A percentile compares a stretch with the other conserved stretches of the same genome.
phyloP scores from a whole-genome alignment of 2,888 invertebrate genomes.

The Dusona sp. region DNA sequence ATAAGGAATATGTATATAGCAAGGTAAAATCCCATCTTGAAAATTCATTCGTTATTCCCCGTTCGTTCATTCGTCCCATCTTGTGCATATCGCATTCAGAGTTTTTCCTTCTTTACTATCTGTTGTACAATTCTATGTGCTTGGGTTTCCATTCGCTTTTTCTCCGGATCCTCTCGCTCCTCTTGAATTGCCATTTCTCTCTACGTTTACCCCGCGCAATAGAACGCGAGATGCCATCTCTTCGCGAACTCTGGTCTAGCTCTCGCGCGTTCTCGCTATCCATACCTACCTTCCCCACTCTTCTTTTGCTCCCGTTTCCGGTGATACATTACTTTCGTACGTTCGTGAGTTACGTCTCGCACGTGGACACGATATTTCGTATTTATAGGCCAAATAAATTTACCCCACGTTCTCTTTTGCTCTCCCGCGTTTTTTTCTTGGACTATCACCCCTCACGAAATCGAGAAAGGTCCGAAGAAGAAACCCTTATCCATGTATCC shows the following conservation, averaged over 20 bases:
- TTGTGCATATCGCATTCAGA: constrained; percentile 47
- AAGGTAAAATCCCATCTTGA: constrained; percentile 29
- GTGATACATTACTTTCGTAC: constrained; percentile 68
- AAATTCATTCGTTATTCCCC: constrained; percentile 65
- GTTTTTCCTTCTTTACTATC: constrained; percentile 34
- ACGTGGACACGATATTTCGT: constrained; percentile 72
- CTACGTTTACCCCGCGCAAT: constrained; percentile 65
- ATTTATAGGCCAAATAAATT: constrained; percentile 73
- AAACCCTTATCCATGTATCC: constrained; percentile 56
- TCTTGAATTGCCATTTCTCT: constrained; percentile 61
- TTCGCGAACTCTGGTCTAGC: constrained; percentile 61
- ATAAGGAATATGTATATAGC: neutral
- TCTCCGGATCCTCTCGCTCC: constrained; percentile 41
- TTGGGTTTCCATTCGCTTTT: constrained; percentile 64
- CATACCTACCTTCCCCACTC: constrained; percentile 14
- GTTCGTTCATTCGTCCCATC: constrained; percentile 44
- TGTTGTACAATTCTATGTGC: constrained; percentile 32
- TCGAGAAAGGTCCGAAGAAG: constrained; percentile 24
- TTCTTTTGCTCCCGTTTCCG: constrained; percentile 61
- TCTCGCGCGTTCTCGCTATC: constrained; percentile 46
- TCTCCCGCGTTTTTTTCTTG: constrained; percentile 57
- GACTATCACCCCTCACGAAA: constrained; percentile 45
- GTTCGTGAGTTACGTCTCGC: constrained; percentile 69
- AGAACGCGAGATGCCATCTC: constrained; percentile 66
- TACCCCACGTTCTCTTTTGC: constrained; percentile 64